Conservation (phyloP, 2,888 invertebrate genomes). For the Zaprionus obscuricornis region DNA sequence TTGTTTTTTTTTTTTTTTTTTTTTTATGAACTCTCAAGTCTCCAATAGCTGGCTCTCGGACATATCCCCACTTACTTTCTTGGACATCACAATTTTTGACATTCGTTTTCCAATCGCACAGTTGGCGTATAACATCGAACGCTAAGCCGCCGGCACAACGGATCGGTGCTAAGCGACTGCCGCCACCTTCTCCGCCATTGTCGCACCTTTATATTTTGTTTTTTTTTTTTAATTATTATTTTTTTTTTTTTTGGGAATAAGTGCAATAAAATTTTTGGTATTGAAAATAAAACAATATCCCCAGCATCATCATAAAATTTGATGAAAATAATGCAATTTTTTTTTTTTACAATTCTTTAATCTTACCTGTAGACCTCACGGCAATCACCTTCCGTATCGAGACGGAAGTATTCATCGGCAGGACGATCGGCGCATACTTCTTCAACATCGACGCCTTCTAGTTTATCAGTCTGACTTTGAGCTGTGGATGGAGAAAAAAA, state of each 20-base stretch:
- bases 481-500: slow-evolving; percentile 18
- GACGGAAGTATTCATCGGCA: slow-evolving; percentile 95
- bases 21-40: slow-evolving; percentile 28
- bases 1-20: slow-evolving; percentile 24
- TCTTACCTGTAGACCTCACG: slow-evolving; percentile 95
- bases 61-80: slow-evolving; percentile 92
- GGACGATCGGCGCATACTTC: slow-evolving; percentile 94
- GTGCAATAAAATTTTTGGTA: slow-evolving; percentile 28
- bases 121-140: slow-evolving; percentile 97
- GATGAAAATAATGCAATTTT: slow-evolving; percentile 2
- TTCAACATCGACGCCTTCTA: slow-evolving; percentile 88
- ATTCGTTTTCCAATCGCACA: slow-evolving; percentile 98
- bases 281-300: slow-evolving; percentile 40
- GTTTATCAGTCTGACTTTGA: slow-evolving; percentile 85
- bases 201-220: slow-evolving; percentile 89
- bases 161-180: slow-evolving; percentile 93
- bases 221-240: slow-evolving; percentile 27
- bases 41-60: slow-evolving; percentile 42
- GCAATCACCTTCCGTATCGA: slow-evolving; percentile 93
- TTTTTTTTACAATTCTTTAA: slow-evolving; percentile 4
- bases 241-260: slow-evolving; percentile 20
- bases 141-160: slow-evolving; percentile 95
- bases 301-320: slow-evolving; percentile 11
- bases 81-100: slow-evolving; percentile 97
- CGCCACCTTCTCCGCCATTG: slow-evolving; percentile 93